Percentiles rank a stretch among this genome's conserved stretches.
These are phyloP conservation scores for Tetranychus cinnabarinus DNA, from an alignment of 1,140 invertebrate genomes.

Conservation along the genomic window DNA sequence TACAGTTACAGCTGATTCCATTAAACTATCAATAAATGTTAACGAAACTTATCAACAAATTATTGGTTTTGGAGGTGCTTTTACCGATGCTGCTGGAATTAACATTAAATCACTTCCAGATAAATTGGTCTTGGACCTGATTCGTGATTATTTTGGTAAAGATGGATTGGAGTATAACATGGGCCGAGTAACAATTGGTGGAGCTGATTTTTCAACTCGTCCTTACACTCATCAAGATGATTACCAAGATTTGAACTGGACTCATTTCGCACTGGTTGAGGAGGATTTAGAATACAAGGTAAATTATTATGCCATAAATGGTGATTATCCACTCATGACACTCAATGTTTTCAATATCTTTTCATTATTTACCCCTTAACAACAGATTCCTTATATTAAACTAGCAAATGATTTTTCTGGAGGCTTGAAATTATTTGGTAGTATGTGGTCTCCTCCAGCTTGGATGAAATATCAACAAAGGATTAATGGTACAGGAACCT, in stretches of 20 bases:
- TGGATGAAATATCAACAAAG: conserved; percentile 75
- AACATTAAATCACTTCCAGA: conserved; percentile 37
- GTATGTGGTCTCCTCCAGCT: conserved; percentile 55
- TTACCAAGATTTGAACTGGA: conserved; percentile 24
- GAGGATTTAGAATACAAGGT: conserved; percentile 44
- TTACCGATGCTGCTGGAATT: conserved; percentile 58
- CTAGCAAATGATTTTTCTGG: conserved; percentile 22
- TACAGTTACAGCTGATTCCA: not conserved
- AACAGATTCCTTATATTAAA: conserved; percentile 38
- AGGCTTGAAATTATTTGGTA: conserved; percentile 31
- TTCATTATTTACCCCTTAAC: no score
- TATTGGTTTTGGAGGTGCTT: conserved; percentile 59
- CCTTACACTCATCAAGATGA: conserved; percentile 41
- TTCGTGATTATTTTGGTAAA: conserved; percentile 19
- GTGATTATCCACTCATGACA: conserved; percentile 18
- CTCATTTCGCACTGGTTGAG: conserved; percentile 33
- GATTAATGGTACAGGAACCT: conserved; percentile 25
- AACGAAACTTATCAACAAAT: conserved; percentile 12
- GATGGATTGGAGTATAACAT: conserved; percentile 13
- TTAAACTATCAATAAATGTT: not conserved
- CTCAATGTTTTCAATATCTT: conserved; percentile 36
- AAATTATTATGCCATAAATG: not conserved
- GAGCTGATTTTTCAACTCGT: conserved; percentile 49
- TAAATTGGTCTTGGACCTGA: conserved; percentile 26
- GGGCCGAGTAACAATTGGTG: conserved; percentile 53